phyloP scores from a whole-genome alignment of 2,797 vertebrate species.

The Potorous gilbertii region DNA sequence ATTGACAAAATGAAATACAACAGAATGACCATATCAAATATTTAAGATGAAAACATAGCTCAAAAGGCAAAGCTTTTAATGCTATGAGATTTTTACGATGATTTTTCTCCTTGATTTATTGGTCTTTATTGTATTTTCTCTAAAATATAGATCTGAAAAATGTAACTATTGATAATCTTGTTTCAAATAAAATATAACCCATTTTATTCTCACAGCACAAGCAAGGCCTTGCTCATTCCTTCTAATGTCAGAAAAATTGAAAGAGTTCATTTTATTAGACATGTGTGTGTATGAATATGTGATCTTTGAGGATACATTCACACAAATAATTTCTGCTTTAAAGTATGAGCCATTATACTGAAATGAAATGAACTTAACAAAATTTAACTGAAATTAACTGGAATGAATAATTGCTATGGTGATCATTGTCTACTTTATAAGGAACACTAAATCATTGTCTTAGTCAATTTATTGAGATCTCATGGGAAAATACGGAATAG shows the following conservation, averaged over 20 bases:
- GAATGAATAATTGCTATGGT: background rate
- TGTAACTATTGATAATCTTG: conserved; percentile 41
- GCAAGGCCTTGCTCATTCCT: background rate
- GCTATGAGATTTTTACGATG: conserved; percentile 31
- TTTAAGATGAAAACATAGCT: conserved; percentile 41
- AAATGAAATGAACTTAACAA: background rate
- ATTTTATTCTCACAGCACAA: background rate
- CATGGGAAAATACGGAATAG: background rate
- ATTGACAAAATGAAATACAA: conserved; percentile 30
- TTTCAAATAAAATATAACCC: conserved; percentile 45
- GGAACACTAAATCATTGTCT: background rate
- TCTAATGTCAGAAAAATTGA: conserved; percentile 9
- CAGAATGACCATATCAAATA: background rate
- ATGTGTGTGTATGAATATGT: background rate
- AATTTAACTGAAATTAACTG: background rate
- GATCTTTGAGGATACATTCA: background rate
- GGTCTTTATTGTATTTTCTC: conserved; percentile 30
- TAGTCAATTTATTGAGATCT: background rate
- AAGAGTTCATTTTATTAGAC: background rate
- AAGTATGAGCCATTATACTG: background rate
- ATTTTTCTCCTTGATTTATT: conserved; percentile 47
- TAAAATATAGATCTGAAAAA: conserved; percentile 29
- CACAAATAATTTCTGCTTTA: background rate
- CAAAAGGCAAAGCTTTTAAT: conserved; percentile 29
- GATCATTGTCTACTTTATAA: background rate